Evolutionary conservation across 37 sponge, comb jelly and placozoan species (phyloP).

Genomic region (Tethya wilhelma): DNA sequence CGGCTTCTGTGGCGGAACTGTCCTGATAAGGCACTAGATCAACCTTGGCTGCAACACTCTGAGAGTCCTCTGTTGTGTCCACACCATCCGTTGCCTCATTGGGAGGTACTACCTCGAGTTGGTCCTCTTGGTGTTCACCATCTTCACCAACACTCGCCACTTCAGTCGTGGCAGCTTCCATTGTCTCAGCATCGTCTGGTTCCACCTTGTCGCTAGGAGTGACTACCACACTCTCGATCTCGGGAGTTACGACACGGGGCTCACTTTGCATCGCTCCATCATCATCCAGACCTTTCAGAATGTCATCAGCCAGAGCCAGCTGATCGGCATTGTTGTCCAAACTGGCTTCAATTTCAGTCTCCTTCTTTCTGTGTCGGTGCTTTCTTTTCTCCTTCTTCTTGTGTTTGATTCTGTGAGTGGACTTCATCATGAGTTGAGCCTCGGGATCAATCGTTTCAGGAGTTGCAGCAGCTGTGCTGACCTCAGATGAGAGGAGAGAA

Average conservation of each 20-base stretch:
- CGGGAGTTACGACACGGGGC: not conserved
- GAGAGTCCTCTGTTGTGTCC: not conserved
- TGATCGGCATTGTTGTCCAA: not conserved
- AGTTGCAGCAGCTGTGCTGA: not conserved
- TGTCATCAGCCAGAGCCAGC: not conserved
- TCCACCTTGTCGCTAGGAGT: too few relatives aligned
- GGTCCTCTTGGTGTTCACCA: not conserved
- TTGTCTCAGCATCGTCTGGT: not conserved
- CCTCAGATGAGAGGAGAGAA: not conserved
- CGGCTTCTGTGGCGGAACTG: slow-evolving; percentile 23
- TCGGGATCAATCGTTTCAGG: not conserved
- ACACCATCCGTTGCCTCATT: too few relatives aligned
- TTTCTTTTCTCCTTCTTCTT: not conserved
- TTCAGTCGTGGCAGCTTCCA: not conserved
- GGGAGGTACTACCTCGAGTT: not conserved
- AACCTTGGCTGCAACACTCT: not conserved
- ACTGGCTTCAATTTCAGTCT: not conserved
- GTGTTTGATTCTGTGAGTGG: not conserved
- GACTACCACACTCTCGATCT: not conserved
- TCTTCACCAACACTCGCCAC: not conserved
- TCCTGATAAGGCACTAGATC: slow-evolving; percentile 30
- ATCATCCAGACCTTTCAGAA: not conserved
- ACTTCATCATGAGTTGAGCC: not conserved
- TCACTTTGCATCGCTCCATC: not conserved
- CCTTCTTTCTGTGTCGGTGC: not conserved